A percentile compares a stretch with the other conserved stretches of the same genome.
Conservation (phyloP, 2,888 invertebrate genomes). For the Yponomeuta malinellus region DNA sequence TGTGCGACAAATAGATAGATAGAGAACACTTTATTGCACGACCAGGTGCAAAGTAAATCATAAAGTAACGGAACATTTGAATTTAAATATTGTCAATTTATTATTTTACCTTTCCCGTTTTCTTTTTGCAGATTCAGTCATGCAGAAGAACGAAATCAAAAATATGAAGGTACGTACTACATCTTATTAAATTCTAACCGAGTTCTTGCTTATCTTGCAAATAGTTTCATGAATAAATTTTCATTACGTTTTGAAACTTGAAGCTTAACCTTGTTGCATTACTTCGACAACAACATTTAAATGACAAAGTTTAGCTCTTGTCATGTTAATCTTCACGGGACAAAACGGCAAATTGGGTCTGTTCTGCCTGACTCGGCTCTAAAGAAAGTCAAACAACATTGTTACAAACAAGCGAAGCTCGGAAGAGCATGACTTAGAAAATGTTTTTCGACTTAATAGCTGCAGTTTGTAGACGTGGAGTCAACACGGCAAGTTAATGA, state of each 20-base stretch:
- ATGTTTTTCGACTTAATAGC: background rate
- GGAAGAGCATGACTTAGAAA: background rate
- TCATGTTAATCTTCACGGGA: conserved; percentile 9
- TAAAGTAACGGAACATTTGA: too few relatives aligned
- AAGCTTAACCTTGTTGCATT: background rate
- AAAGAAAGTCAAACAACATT: conserved; percentile 6
- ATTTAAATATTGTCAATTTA: too few relatives aligned
- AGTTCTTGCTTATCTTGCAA: background rate
- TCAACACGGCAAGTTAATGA: background rate
- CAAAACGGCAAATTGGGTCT: conserved; percentile 3
- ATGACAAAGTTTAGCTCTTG: conserved; percentile 13
- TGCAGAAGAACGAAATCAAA: conserved; percentile 28
- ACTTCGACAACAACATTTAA: background rate
- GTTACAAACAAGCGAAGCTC: background rate
- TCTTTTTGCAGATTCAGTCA: conserved; percentile 32
- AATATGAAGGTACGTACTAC: conserved; percentile 36
- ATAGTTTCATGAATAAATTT: background rate
- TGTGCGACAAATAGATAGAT: too few relatives aligned
- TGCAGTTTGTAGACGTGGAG: background rate
- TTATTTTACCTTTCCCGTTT: background rate
- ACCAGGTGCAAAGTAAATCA: too few relatives aligned
- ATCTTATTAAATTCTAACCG: background rate
- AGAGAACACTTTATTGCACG: too few relatives aligned
- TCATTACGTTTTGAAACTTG: background rate
- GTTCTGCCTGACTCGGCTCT: background rate